Evolutionary conservation across 1,140 invertebrate genomes (phyloP).

Genomic region (Macrobrachium nipponense): DNA sequence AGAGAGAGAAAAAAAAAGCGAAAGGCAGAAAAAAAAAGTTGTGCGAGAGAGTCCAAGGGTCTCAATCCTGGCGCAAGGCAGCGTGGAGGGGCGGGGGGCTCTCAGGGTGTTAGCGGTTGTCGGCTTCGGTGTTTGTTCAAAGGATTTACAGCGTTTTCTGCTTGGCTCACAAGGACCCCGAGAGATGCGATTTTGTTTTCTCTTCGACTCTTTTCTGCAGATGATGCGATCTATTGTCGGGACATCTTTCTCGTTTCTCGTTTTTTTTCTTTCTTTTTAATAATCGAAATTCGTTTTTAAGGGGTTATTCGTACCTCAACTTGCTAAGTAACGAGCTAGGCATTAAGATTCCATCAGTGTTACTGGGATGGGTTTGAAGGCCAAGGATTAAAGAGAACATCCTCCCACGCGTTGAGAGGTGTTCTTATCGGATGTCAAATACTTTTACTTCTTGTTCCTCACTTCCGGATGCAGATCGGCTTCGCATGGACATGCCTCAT

Average conservation of each 20-base stretch:
- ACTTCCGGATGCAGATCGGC: too few relatives aligned
- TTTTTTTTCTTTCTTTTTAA: too few relatives aligned
- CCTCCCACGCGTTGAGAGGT: too few relatives aligned
- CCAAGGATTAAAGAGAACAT: not conserved
- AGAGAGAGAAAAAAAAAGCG: not conserved
- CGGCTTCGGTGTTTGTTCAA: conserved; percentile 42
- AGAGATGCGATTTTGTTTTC: conserved; percentile 45
- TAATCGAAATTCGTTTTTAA: not conserved
- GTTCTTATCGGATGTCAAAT: too few relatives aligned
- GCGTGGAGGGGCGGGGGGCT: too few relatives aligned
- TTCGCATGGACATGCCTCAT: too few relatives aligned
- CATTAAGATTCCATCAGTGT: too few relatives aligned
- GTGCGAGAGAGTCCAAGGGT: conserved; percentile 11
- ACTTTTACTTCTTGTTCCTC: too few relatives aligned
- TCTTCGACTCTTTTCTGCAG: conserved; percentile 25
- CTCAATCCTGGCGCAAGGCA: not conserved
- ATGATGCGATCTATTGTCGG: conserved; percentile 28
- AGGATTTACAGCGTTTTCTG: conserved; percentile 46
- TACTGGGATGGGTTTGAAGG: not conserved
- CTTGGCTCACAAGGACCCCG: conserved; percentile 19
- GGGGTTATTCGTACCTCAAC: not conserved
- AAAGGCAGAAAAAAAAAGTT: not conserved
- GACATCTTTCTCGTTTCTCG: not conserved
- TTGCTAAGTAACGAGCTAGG: too few relatives aligned
- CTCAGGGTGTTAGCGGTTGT: conserved; percentile 39